Evolutionary conservation across 1,140 invertebrate species (phyloP).

Genomic region (Diachasmimorpha longicaudata): DNA sequence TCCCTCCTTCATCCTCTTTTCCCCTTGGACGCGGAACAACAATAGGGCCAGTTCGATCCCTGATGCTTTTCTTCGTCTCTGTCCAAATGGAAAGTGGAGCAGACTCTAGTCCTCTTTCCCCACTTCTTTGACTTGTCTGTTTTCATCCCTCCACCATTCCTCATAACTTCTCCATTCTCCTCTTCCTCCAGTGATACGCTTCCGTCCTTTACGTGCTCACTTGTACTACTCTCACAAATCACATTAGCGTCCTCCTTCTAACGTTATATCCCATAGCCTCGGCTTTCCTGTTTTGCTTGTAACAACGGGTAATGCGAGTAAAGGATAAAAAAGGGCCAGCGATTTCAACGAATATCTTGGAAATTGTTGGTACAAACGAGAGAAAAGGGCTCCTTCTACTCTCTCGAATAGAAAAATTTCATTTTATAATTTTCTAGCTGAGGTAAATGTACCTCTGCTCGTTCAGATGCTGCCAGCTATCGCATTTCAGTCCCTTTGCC

Average conservation of each 20-base stretch:
- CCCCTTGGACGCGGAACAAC: constrained; percentile 18
- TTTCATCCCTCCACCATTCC: neutral
- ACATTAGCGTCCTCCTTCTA: constrained; percentile 43
- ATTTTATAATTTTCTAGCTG: neutral
- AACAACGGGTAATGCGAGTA: neutral
- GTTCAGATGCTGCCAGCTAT: too few species aligned
- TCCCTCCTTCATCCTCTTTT: constrained; percentile 23
- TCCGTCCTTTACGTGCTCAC: neutral
- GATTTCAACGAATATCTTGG: neutral
- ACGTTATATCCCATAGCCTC: constrained; percentile 25
- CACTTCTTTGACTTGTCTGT: neutral
- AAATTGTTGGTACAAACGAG: neutral
- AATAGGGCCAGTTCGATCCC: constrained; percentile 21
- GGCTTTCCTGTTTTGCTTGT: constrained; percentile 49
- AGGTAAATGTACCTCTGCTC: too few species aligned
- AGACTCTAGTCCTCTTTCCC: constrained; percentile 23
- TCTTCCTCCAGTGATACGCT: neutral
- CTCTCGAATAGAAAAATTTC: neutral
- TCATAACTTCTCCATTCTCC: neutral
- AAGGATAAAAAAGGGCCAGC: neutral
- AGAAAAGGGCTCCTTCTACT: too few species aligned
- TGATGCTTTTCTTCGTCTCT: constrained; percentile 12
- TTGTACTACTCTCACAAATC: constrained; percentile 37
- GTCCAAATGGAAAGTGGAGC: constrained; percentile 25
- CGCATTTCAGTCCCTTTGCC: too few species aligned